phyloP scores from a whole-genome alignment of 2,113 vertebrate genomes.

The Mustela nigripes region DNA sequence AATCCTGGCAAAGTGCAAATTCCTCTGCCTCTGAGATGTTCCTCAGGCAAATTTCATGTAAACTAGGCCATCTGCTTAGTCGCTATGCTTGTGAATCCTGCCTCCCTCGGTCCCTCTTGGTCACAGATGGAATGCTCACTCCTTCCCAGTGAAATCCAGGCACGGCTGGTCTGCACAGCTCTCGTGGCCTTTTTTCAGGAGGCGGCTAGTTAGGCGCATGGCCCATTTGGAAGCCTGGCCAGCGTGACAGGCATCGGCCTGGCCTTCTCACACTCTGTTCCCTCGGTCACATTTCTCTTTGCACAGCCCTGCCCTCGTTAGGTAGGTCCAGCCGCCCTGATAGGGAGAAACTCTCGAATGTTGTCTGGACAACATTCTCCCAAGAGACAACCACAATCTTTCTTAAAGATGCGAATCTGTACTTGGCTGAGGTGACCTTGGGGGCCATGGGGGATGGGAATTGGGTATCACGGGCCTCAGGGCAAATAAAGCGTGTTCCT shows the following conservation, averaged over 20 bases:
- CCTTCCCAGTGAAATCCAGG: background rate
- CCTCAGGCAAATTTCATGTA: accelerated
- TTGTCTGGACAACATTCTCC: too few relatives aligned
- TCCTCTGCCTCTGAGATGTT: conserved; percentile 12
- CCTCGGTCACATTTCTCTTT: background rate
- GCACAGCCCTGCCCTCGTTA: background rate
- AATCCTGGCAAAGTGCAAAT: background rate
- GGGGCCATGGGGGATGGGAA: background rate
- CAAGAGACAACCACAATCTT: background rate
- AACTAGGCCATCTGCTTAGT: background rate
- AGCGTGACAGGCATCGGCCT: accelerated
- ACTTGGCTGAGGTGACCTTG: background rate
- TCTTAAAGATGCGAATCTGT: background rate
- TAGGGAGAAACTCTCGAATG: too few relatives aligned
- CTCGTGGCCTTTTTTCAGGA: background rate
- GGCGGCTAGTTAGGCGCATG: background rate
- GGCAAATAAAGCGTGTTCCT: background rate
- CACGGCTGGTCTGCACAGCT: background rate
- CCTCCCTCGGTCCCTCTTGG: background rate
- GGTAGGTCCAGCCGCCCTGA: background rate
- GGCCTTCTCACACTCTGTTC: background rate
- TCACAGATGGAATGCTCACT: background rate
- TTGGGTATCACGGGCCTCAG: background rate
- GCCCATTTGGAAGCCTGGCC: background rate
- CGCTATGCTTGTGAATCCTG: background rate